A percentile compares a stretch with the other conserved stretches of the same genome.
Evolutionary conservation across 1,140 invertebrate species (phyloP).

Genomic region (Cyclina sinensis): DNA sequence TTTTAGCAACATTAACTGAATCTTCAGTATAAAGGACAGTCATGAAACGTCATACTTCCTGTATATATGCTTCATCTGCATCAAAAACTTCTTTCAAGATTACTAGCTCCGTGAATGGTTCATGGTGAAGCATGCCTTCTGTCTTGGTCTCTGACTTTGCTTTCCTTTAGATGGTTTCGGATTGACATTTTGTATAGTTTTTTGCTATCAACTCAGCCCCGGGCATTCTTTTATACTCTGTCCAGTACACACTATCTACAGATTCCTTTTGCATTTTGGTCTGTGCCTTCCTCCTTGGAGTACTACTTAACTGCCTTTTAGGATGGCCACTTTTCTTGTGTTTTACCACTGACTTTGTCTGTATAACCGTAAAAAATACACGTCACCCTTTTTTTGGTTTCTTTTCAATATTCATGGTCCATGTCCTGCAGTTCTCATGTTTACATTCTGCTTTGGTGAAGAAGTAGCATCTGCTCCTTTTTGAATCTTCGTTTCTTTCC

Average conservation of each 20-base stretch:
- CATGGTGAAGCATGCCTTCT: background rate
- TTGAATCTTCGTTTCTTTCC: conserved; percentile 16
- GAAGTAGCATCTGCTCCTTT: background rate
- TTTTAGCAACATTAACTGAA: background rate
- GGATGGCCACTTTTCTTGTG: conserved; percentile 11
- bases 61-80: background rate
- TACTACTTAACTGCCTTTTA: conserved; percentile 28
- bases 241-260: background rate
- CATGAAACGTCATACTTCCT: background rate
- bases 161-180: conserved; percentile 5
- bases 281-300: conserved; percentile 19
- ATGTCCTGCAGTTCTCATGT: conserved; percentile 3
- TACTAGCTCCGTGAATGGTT: conserved; percentile 18
- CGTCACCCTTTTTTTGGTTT: background rate
- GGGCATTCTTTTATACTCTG: conserved; percentile 7
- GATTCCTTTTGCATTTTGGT: background rate
- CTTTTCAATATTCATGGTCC: conserved; percentile 16
- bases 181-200: conserved; percentile 25
- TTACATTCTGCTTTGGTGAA: conserved; percentile 19
- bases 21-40: background rate
- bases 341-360: conserved; percentile 5
- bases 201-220: conserved; percentile 16
- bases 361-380: background rate
- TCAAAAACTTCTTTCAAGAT: conserved; percentile 17
- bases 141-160: conserved; percentile 5